Conservation (phyloP, 2,797 vertebrate species). For the Mormyrus proboscirostris region DNA sequence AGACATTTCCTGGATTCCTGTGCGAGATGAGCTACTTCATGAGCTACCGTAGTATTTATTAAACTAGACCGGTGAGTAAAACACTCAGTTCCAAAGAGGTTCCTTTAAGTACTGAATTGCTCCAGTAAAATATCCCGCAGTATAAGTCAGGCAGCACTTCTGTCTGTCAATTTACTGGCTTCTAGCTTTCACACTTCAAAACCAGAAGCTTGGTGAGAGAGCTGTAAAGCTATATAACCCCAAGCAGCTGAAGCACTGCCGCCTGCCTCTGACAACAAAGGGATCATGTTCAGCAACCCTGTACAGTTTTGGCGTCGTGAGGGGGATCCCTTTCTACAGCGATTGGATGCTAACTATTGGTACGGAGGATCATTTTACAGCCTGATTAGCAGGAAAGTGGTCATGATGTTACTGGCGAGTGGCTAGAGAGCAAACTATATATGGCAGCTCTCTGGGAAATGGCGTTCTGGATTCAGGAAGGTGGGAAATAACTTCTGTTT, state of each 20-base stretch:
- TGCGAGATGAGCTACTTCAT: not conserved
- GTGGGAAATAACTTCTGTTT: not conserved
- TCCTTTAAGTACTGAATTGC: constrained; percentile 14
- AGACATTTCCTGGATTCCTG: not conserved
- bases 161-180: not conserved
- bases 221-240: not conserved
- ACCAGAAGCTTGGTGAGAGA: not conserved
- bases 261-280: not conserved
- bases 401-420: not conserved
- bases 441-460: not conserved
- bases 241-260: not conserved
- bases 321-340: not conserved
- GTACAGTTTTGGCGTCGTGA: not conserved
- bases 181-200: not conserved
- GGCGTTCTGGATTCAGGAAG: not conserved
- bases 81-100: not conserved
- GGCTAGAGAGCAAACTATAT: not conserved
- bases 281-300: not conserved
- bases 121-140: constrained; percentile 9
- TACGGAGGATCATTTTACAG: not conserved
- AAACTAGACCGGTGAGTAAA: not conserved
- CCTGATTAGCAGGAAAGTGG: not conserved
- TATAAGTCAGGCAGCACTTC: not conserved
- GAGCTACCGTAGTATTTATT: not conserved
- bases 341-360: not conserved